phyloP scores from a whole-genome alignment of 2,797 vertebrate genomes.

The Pseudopleuronectes americanus region DNA sequence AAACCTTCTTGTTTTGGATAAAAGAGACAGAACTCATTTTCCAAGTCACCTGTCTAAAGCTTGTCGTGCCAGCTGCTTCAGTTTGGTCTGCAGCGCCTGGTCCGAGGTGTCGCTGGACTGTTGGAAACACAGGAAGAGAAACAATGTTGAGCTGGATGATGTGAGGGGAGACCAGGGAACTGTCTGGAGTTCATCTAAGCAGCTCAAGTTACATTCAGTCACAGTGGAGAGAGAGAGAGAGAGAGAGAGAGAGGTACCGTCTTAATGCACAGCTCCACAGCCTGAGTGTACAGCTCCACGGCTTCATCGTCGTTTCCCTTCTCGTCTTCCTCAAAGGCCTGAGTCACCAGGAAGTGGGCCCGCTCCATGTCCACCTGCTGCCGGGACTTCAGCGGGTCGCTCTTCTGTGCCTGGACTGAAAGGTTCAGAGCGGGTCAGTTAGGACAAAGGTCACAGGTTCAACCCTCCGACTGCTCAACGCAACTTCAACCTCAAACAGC shows the following conservation, averaged over 20 bases:
- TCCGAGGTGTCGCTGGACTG: constrained; percentile 96
- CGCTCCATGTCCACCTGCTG: constrained; percentile 96
- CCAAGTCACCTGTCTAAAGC: constrained; percentile 91
- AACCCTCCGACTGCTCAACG: too few species aligned
- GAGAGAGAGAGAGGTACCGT: constrained; percentile 82
- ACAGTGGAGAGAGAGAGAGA: background rate
- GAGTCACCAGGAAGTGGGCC: constrained; percentile 95
- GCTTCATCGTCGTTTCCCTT: constrained; percentile 94
- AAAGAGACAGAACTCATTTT: background rate
- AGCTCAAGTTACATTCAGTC: background rate
- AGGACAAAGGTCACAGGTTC: background rate
- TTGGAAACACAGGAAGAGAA: constrained; percentile 36
- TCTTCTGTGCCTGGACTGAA: constrained; percentile 91
- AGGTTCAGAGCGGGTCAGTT: constrained; percentile 7
- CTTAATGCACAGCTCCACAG: constrained; percentile 96
- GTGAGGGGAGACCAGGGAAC: background rate
- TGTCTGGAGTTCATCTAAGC: too few species aligned
- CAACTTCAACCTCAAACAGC: too few species aligned
- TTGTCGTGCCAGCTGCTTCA: constrained; percentile 96
- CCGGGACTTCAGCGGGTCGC: constrained; percentile 92
- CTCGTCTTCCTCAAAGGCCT: constrained; percentile 97
- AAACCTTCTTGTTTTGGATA: background rate
- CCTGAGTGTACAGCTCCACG: constrained; percentile 95
- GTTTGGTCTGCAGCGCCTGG: constrained; percentile 89
- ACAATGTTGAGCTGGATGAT: background rate